Base-by-base conservation (phyloP, 2,888 invertebrate species). In the Tanypteryx hageni region DNA sequence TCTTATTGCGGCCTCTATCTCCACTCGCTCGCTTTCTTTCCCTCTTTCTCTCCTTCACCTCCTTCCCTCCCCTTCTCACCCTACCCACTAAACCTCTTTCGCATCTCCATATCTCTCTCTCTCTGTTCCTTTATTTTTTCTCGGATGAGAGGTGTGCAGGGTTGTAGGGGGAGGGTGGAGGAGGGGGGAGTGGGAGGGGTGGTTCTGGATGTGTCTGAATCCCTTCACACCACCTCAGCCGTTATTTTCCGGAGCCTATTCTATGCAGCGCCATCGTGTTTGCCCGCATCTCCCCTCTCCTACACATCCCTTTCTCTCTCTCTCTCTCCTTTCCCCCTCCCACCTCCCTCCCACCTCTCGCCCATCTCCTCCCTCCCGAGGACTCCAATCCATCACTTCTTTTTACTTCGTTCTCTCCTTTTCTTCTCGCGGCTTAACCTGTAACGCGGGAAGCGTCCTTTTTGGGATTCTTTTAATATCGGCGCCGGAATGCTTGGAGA, bases 371-470 rank as follows among this genome's bases (percentile, higher is more conserved):
- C 61, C 61, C 61, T 86, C 11, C 56, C 10, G 44, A 68, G 89
- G 16, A 22, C 64, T 89, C 64, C 89, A 89, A 89, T 89, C 89
- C 89, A 89, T 89, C 89, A 68, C 89, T 89, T 89, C 89, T 89
- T 89, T 89, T 68, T 68, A 68, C 83, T 18, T 56, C 83, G 18
- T 83, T 31, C 44, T 44, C 83, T 5, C 56, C 83, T 83, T 83
- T 83, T 83, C 83, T 83, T 83, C 57, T 57, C n/a, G n/a, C 56
- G 83, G 83, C 83, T 83, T 83, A 83, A 83, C 44, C 44, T 44
- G 44, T 44, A 44, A 44, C 44, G 44, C 44, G 44, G 44, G 64
- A 14, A 64, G 64, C 64, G 16, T 68, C 68, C 59, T 61, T 18
- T 59, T 14, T 1, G 5, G 31, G 44, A 27, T 64, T 44, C 57